Evolutionary conservation across 2,113 vertebrate genomes (phyloP).

Genomic region (Nesoenas mayeri): DNA sequence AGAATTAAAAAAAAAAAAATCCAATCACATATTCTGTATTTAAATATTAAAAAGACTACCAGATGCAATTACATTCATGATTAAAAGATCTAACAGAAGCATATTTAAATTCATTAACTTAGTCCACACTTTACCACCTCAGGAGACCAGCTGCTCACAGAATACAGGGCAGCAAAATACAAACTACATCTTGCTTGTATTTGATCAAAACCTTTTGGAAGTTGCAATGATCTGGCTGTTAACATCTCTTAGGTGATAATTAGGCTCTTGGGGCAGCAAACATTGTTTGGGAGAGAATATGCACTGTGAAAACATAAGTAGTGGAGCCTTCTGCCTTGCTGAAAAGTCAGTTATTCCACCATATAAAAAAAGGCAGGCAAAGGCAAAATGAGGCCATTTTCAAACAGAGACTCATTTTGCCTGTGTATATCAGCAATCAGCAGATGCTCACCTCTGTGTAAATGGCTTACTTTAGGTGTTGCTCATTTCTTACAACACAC

Average conservation of each 20-base stretch:
- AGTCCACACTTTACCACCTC: slow-evolving; percentile 51
- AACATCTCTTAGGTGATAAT: slow-evolving; percentile 72
- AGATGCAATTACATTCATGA: slow-evolving; percentile 66
- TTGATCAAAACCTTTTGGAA: slow-evolving; percentile 67
- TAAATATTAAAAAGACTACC: slow-evolving; percentile 62
- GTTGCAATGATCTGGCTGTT: slow-evolving; percentile 61
- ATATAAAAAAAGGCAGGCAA: not conserved
- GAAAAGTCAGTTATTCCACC: not conserved
- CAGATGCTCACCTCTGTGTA: slow-evolving; percentile 19
- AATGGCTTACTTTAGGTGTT: slow-evolving; percentile 24
- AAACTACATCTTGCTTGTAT: slow-evolving; percentile 61
- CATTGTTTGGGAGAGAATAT: slow-evolving; percentile 56
- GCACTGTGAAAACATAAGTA: not conserved
- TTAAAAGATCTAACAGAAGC: slow-evolving; percentile 66
- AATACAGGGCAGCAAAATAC: slow-evolving; percentile 59
- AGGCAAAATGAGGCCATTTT: not conserved
- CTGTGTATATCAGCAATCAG: not conserved
- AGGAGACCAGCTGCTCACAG: slow-evolving; percentile 60
- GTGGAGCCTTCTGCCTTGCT: not conserved
- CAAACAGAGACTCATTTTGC: not conserved
- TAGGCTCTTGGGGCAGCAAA: slow-evolving; percentile 61
- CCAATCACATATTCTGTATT: slow-evolving; percentile 31
- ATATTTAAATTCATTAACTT: slow-evolving; percentile 70
- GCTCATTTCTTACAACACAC: not conserved
- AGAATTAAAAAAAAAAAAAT: not conserved